Base-by-base conservation (phyloP, 2,888 invertebrate genomes). In the Eristalis arbustorum region DNA sequence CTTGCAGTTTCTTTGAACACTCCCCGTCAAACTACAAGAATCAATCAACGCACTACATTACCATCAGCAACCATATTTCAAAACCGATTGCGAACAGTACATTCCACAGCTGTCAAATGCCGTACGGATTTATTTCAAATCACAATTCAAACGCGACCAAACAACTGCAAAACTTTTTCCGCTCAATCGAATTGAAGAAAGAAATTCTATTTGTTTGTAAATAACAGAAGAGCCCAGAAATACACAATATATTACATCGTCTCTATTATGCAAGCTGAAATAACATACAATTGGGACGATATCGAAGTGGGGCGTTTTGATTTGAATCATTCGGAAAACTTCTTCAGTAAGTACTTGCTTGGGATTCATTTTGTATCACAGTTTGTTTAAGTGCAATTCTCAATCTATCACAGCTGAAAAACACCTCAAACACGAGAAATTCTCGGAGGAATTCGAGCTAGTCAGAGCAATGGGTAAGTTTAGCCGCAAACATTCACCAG, bases 211-310 rank as follows among this genome's bases (percentile, higher is more conserved):
- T 31, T 28, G 22, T 8, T 28, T 18, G 18, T 61, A 62, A 72
- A 72, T 42, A 56, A 6, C 11, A 10, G 34, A 8, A 0, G 34
- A 72, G 42, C 8, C 22, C n/a, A 2, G 8, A 49, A 49, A 49
- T 10, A 8, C 18, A 62, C 18, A 22, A 6, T 23, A 63, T 22
- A 3, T 23, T 49, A n/a, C n/a, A 67, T 25, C 42, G 11, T 28
- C 42, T 49, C 1, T 73, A 85, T 71, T 78, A 88, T 88, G 88
- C 78, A 84, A 66, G 71, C 75, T 59, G 82, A 79, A 69, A 56
- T 57, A 1, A 72, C 67, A 10, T 90, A 90, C 34, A 89, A 92
- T 78, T 92, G 92, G 92, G 91, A 92, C 78, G 89, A 91, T 66
- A 89, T 92, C 5, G 90, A 89, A 66, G 90, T 91, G 5, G 92